Evolutionary conservation across 2,113 vertebrate genomes (phyloP), one percentile per base, ranked within the genome.

Genomic region (Phyllostomus hastatus): DNA sequence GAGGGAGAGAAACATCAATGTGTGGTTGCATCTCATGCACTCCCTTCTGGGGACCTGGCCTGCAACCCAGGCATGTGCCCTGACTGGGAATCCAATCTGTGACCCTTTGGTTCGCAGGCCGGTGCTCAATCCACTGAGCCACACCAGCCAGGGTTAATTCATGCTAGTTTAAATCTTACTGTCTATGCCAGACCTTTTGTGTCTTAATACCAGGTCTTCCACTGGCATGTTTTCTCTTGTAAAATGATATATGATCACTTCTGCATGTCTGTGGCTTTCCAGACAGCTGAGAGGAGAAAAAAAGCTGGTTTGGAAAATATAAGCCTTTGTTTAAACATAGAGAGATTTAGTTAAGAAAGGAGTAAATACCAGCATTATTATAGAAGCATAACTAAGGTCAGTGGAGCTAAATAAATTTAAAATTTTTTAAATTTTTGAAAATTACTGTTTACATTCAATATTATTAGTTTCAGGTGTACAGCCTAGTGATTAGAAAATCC

Each of bases 311-410:
- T 87, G 52, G 22, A 54, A 92, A 90, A n/a, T 2, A n/a, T 66
- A 97, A 90, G 17, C 4, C 28, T 92, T 80, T 89, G 2, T 79
- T 95, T 96, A 95, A 92, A 75, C 31, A 61, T 61, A 35, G 7
- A 73, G 17, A 73, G 26, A 76, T 89, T 95, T 90, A 79, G 69
- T 80, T 83, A 87, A 96, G 50, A 83, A 83, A 79, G 38, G 17
- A 64, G 38, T 87, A 92, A 75, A 75, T 84, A 75, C 72, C 75
- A 67, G 7, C 75, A 80, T 46, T 81, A n/a, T 70, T 88, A 84
- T 35, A 76, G 54, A 67, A 54, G 15, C 31, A 86, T 86, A 86
- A 46, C 73, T 66, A 88, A 84, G 41, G 41, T 59, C 89, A 93
- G 59, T 78, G 66, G 17, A 61, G 4, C 15, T 80, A 43, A 43